Conservation (phyloP, 2,113 vertebrate genomes). For the Anser brachyrhynchus region DNA sequence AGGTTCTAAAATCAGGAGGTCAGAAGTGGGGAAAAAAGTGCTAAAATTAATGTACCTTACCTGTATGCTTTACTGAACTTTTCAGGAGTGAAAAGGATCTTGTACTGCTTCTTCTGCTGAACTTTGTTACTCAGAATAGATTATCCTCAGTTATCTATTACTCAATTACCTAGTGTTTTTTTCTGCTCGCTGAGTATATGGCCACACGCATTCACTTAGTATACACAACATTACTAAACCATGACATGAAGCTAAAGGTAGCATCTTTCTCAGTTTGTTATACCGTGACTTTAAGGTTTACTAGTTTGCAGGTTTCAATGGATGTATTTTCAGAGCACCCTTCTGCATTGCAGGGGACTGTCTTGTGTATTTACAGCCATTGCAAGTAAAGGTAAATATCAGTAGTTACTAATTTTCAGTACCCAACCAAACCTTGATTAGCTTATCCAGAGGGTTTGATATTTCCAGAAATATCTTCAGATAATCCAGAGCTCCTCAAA, state of each 20-base stretch:
- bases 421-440: background rate
- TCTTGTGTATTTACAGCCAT: background rate
- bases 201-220: background rate
- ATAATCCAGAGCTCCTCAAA: background rate
- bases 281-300: background rate
- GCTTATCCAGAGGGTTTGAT: background rate
- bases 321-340: background rate
- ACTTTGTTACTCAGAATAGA: background rate
- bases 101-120: background rate
- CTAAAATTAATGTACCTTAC: background rate
- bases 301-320: background rate
- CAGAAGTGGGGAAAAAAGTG: background rate
- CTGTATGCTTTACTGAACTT: background rate
- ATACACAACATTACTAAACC: too few relatives aligned
- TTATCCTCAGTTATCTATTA: background rate
- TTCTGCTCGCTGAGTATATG: background rate
- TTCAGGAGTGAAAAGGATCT: too few relatives aligned
- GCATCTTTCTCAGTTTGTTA: background rate
- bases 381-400: background rate
- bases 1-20: background rate
- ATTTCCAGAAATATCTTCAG: background rate
- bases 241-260: background rate
- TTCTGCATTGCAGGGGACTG: background rate
- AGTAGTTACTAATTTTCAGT: background rate
- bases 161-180: background rate